phyloP scores from a whole-genome alignment of 2,797 vertebrate genomes.

The Heterohyrax brucei region DNA sequence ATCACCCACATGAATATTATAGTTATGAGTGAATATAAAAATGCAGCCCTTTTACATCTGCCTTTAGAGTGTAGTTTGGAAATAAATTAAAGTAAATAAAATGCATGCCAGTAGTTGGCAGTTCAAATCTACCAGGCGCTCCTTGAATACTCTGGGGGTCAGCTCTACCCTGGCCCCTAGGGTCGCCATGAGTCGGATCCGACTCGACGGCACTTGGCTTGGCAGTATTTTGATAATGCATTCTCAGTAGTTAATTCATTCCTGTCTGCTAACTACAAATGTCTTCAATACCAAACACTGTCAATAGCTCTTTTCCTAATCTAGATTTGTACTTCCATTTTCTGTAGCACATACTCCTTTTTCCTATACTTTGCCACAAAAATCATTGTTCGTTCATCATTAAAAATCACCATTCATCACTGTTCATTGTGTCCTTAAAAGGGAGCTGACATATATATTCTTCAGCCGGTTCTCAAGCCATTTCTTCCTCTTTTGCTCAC shows the following conservation, averaged over 20 bases:
- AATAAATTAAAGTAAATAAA: constrained; percentile 53
- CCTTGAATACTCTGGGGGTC: no score
- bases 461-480: constrained; percentile 39
- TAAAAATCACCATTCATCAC: not conserved
- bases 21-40: constrained; percentile 29
- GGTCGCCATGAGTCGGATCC: no score
- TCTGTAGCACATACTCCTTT: not conserved
- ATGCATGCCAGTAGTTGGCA: not conserved
- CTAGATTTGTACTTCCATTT: constrained; percentile 15
- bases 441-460: not conserved
- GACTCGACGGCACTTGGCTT: no score
- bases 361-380: constrained; percentile 21
- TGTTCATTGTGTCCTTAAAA: constrained; percentile 9
- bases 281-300: not conserved
- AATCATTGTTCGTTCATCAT: not conserved
- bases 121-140: no score
- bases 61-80: constrained; percentile 55
- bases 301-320: not conserved
- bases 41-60: not conserved
- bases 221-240: not conserved
- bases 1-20: not conserved
- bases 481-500: constrained; percentile 12
- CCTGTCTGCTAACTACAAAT: not conserved
- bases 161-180: no score
- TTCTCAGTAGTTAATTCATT: constrained; percentile 64